phyloP scores from a whole-genome alignment of 1,140 invertebrate genomes.

The Ceratosolen solmsi region DNA sequence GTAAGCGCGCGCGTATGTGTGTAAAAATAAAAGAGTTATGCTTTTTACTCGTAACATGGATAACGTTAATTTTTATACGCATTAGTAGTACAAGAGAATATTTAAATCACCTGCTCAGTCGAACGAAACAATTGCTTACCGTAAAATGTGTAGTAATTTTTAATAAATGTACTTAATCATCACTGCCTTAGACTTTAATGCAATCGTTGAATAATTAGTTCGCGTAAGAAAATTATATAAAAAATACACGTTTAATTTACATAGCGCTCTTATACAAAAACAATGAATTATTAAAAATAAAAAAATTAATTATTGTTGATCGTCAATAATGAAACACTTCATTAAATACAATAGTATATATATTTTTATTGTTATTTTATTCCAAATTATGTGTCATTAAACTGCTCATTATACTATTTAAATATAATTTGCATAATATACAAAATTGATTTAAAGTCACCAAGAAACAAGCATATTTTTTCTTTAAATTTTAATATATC shows the following conservation, averaged over 20 bases:
- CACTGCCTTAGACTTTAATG: conserved; percentile 22
- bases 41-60: not conserved
- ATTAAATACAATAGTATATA: too few species aligned
- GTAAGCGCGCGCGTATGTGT: too few species aligned
- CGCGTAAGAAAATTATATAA: not conserved
- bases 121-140: conserved; percentile 16
- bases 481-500: too few species aligned
- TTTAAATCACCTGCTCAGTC: conserved; percentile 25
- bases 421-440: too few species aligned
- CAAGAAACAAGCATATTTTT: too few species aligned
- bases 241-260: not conserved
- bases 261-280: not conserved
- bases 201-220: conserved; percentile 21
- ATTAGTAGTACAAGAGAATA: not conserved
- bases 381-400: too few species aligned
- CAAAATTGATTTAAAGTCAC: too few species aligned
- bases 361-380: too few species aligned
- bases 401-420: too few species aligned
- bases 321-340: too few species aligned
- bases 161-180: conserved; percentile 16
- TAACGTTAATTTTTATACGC: not conserved
- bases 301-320: not conserved
- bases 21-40: not conserved
- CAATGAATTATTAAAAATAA: not conserved
- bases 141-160: conserved; percentile 16